phyloP scores from a whole-genome alignment of 2,113 vertebrate genomes.

The Tiliqua scincoides region DNA sequence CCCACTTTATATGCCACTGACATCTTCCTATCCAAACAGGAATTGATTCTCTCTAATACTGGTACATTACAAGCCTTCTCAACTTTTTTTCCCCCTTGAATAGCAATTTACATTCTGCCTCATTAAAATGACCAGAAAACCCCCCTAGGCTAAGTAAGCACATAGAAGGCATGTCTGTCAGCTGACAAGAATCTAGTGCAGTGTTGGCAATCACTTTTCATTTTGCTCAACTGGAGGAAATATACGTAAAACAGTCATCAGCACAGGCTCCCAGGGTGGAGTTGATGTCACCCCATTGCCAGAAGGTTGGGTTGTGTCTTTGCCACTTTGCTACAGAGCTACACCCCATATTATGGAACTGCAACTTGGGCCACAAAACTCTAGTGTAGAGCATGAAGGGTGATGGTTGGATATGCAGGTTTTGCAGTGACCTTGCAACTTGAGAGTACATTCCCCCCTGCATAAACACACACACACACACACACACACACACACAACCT shows the following conservation, averaged over 20 bases:
- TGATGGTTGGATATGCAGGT: too few relatives aligned
- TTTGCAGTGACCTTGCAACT: too few relatives aligned
- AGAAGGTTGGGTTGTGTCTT: neutral
- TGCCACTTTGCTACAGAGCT: neutral
- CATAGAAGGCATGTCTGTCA: neutral
- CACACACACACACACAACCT: too few relatives aligned
- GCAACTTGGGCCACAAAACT: neutral
- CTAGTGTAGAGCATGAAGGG: neutral
- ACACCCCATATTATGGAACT: neutral
- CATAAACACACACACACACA: too few relatives aligned
- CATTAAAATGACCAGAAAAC: slow-evolving; percentile 13
- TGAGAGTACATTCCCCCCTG: too few relatives aligned
- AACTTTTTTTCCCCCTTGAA: neutral
- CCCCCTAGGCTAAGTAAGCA: neutral
- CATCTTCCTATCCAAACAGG: neutral
- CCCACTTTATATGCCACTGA: too few relatives aligned
- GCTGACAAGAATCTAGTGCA: neutral
- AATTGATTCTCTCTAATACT: neutral
- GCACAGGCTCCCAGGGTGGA: neutral
- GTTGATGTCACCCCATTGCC: neutral
- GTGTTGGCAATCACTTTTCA: neutral
- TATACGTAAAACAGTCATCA: neutral
- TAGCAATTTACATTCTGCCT: neutral
- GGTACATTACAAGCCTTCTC: neutral
- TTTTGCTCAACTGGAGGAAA: neutral